Percentiles rank a stretch among this genome's conserved stretches.
Evolutionary conservation across 2,888 invertebrate species (phyloP).

Genomic region (Priocnemis perturbator): DNA sequence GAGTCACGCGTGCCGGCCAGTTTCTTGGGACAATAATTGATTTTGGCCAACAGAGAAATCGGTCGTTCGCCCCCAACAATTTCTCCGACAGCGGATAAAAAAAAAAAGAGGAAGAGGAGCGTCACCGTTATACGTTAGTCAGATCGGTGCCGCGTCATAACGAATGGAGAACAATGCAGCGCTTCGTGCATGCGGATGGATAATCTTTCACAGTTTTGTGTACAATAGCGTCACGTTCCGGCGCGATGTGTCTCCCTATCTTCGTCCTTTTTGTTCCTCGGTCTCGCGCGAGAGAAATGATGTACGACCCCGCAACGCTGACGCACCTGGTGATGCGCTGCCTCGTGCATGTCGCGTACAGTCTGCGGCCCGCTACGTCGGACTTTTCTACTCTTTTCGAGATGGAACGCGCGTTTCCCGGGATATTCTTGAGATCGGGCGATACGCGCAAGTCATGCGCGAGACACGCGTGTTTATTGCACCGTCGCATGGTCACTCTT

Average conservation of each 20-base stretch:
- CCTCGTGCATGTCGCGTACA: not conserved
- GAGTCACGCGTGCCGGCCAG: no score
- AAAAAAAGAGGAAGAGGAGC: no score
- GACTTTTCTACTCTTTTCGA: constrained; percentile 3
- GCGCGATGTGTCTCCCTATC: constrained; percentile 42
- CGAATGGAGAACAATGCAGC: constrained; percentile 52
- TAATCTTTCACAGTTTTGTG: constrained; percentile 66
- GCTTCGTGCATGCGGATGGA: constrained; percentile 55
- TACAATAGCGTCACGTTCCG: constrained; percentile 60
- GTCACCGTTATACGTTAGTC: constrained; percentile 6
- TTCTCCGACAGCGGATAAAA: no score
- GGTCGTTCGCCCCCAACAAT: no score
- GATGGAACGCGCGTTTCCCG: no score
- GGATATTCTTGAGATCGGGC: no score
- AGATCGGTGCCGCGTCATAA: constrained; percentile 44
- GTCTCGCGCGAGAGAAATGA: constrained; percentile 25
- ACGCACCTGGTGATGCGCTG: constrained; percentile 22
- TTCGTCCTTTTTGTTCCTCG: constrained; percentile 35
- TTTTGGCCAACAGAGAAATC: no score
- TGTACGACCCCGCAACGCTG: constrained; percentile 34
- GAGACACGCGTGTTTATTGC: no score
- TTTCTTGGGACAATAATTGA: no score
- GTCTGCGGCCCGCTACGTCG: not conserved
- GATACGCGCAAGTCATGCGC: no score
- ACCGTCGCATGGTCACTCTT: no score